Evolutionary conservation across 2,113 vertebrate species (phyloP).

Genomic region (Ardeotis arabs): DNA sequence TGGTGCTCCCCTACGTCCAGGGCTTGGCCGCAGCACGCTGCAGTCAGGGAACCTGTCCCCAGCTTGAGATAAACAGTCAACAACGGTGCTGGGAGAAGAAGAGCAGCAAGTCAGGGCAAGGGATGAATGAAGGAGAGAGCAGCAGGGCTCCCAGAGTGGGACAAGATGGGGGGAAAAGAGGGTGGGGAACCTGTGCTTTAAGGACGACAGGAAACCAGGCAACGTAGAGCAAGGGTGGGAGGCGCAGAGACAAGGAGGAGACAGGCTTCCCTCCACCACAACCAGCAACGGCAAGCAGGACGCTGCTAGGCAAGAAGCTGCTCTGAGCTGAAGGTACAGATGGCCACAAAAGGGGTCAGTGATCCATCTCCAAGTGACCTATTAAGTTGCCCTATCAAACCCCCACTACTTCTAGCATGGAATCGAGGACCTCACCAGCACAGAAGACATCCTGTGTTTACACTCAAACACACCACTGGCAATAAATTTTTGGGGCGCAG

Average conservation of each 20-base stretch:
- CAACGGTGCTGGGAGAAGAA: not conserved
- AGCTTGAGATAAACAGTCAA: not conserved
- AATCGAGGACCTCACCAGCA: not conserved
- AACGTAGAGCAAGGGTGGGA: not conserved
- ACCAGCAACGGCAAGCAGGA: not conserved
- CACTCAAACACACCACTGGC: not conserved
- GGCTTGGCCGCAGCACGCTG: not conserved
- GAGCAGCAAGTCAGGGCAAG: not conserved
- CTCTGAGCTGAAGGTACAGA: not conserved
- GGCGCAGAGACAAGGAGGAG: not conserved
- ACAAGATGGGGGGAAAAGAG: not conserved
- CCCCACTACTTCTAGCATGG: not conserved
- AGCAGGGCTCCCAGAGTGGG: not conserved
- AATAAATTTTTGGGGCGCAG: not conserved
- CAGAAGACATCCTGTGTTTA: not conserved
- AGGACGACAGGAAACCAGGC: not conserved
- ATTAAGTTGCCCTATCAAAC: not conserved
- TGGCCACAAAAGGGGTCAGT: not conserved
- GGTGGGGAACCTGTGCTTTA: rapidly evolving
- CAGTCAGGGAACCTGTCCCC: not conserved
- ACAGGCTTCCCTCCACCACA: not conserved
- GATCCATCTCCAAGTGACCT: not conserved
- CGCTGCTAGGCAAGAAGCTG: not conserved
- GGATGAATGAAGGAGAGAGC: not conserved
- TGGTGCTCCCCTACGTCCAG: not conserved